Evolutionary conservation across 2,888 invertebrate species (phyloP), one percentile per base, ranked within the genome.

Genomic region (Thymelicus lineola): DNA sequence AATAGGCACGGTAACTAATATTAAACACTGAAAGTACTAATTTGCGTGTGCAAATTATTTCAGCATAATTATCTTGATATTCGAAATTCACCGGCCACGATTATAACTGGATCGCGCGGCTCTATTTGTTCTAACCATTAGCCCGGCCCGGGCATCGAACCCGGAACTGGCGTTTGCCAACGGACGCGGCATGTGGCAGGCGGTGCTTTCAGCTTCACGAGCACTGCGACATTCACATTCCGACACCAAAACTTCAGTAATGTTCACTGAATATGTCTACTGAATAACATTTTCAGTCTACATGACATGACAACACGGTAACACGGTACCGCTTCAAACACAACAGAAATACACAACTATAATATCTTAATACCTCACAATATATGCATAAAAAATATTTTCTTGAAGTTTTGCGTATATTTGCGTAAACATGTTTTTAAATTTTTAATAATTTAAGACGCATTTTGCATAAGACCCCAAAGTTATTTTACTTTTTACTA

Each of bases 31-130:
- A 5, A 28, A 5, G 4, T 28, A 28, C 28, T 28, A 28, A 28
- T 17, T 9, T 9, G 7, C 12, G 4, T 6, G 17, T 36, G 35
- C 15, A 58, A 58, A 48, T 35, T 12, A 17, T 48, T n/a, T 4
- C n/a, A 61, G 46, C 9, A 50, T 50, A 42, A 28, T 36, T 17
- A 12, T 50, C 12, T 53, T 14, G 1, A 14, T 50, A 55, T n/a
- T 20, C 15, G 57, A 28, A 28, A 20, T 38, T 48, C 20, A n/a
- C 7, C 20, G 6, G n/a, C 38, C 45, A 53, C 36, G 20, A 53
- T 28, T 15, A 61, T 67, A 67, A 61, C 66, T 60, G 66, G 42
- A 60, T 60, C 60, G 60, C 20, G 7, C 50, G 42, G 20, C 17
- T 53, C 20, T 53, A 53, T 20, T 53, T 20, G 53, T 53, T 53